phyloP scores from a whole-genome alignment of 2,113 vertebrate genomes.

The Xiphophorus maculatus region DNA sequence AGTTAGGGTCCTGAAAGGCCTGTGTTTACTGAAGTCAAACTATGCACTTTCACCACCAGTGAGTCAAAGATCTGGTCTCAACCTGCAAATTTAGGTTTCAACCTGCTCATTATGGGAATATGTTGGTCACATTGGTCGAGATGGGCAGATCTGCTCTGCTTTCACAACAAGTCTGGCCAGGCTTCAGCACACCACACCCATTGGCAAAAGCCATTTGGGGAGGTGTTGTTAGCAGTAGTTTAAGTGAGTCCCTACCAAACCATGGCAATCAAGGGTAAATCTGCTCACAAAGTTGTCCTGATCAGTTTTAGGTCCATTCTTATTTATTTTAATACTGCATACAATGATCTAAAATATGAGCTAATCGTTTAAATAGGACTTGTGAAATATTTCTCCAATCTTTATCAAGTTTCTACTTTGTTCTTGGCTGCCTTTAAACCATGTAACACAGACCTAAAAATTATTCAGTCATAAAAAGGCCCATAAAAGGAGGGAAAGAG shows the following conservation, averaged over 20 bases:
- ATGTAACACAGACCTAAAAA: not conserved
- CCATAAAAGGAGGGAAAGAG: not conserved
- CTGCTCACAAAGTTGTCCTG: not conserved
- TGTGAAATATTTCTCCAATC: not conserved
- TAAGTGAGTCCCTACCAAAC: slow-evolving; percentile 55
- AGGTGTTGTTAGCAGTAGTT: slow-evolving; percentile 52
- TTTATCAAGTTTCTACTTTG: not conserved
- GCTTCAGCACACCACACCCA: slow-evolving; percentile 63
- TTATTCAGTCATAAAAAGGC: not conserved
- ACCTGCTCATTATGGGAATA: slow-evolving; percentile 81
- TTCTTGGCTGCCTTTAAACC: not conserved
- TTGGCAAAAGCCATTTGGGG: slow-evolving; percentile 64
- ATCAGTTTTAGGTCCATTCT: not conserved
- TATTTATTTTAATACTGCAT: not conserved
- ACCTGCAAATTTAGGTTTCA: slow-evolving; percentile 79
- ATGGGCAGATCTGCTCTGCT: slow-evolving; percentile 70
- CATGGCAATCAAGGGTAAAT: slow-evolving; percentile 44
- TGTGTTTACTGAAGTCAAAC: slow-evolving; percentile 66
- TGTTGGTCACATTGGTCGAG: slow-evolving; percentile 62
- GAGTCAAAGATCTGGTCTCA: slow-evolving; percentile 76
- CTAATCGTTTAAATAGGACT: too few species aligned
- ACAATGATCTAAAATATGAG: not conserved
- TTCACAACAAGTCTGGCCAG: slow-evolving; percentile 72
- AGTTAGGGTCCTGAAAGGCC: slow-evolving; percentile 71
- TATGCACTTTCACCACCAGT: slow-evolving; percentile 76